Percentiles rank a stretch among this genome's conserved stretches.
These are phyloP conservation scores for Rhyacophila brunnea DNA, from an alignment of 1,140 invertebrate species.

Conservation along the genomic window DNA sequence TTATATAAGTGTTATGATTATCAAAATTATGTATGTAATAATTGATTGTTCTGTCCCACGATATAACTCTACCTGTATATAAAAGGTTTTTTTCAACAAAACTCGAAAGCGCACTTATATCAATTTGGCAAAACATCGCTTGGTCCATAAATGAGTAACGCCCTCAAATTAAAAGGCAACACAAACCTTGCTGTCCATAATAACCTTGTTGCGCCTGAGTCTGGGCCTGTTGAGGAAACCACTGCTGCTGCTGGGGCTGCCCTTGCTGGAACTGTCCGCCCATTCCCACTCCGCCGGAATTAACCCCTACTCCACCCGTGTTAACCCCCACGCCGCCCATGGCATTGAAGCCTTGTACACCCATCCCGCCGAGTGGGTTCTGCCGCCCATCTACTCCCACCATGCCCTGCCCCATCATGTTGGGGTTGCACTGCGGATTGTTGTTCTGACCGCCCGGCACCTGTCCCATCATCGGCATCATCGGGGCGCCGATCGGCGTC, in stretches of 20 bases:
- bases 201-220: conserved; percentile 39
- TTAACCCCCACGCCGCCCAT: background rate
- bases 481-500: too few relatives aligned
- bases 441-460: background rate
- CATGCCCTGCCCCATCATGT: conserved; percentile 38
- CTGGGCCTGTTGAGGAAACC: conserved; percentile 15
- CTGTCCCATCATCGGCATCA: too few relatives aligned
- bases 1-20: too few relatives aligned
- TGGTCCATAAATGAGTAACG: too few relatives aligned
- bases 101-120: too few relatives aligned
- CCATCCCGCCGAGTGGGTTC: background rate
- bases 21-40: too few relatives aligned
- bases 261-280: conserved; percentile 55
- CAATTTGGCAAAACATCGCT: too few relatives aligned
- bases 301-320: background rate
- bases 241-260: conserved; percentile 39
- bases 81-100: too few relatives aligned
- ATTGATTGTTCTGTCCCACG: too few relatives aligned
- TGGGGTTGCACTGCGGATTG: conserved; percentile 28
- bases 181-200: conserved; percentile 46
- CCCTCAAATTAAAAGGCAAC: too few relatives aligned
- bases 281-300: background rate
- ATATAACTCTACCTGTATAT: too few relatives aligned
- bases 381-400: conserved; percentile 27
- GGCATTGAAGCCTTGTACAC: too few relatives aligned